Base-by-base conservation (phyloP, 2,888 invertebrate genomes). In the Salpingus planirostris region DNA sequence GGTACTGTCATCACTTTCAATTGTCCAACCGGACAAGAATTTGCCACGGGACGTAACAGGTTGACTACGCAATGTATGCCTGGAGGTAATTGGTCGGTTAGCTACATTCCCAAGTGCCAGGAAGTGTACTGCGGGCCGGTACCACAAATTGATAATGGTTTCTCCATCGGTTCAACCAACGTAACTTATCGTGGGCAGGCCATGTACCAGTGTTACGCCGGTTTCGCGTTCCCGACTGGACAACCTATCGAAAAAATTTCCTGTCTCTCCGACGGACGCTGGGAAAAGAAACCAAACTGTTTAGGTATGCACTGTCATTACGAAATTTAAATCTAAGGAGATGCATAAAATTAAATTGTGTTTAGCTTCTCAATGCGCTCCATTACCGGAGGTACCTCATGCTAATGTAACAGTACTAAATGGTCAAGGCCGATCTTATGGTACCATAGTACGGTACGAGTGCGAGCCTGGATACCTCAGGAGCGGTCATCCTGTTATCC, bases 91-190 rank as follows among this genome's bases (percentile, higher is more conserved):
- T 93, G 92, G 92, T 90, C 90, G 21, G 76, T 84, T 13, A 83
- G 81, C 33, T 91, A 91, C 63, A 89, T 92, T 56, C 91, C 92
- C 7, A 84, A 82, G 61, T 92, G 92, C 61, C 92, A 92, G 76
- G 90, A 90, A 78, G 90, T 90, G 12, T 96, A 95, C 62, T 96
- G 96, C 63, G 93, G 93, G 32, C 93, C 95, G 13, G 95, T 96
- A 27, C 95, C 95, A 32, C 96, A 96, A 73, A 96, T 96, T 43
- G 90, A 92, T 57, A 96, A 95, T 61, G 95, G 95, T 27, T 95
- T 93, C 65, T 93, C 93, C 2, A 91, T 91, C 59, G 90, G 89
- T 27, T 91, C 95, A 0, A 85, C 91, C 2, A 95, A 95, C 63
- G 95, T 96, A 4, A 95, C 93, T 1, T 96, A 89, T 58, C 76